Evolutionary conservation across 2,797 vertebrate genomes (phyloP).

Genomic region (Lepus townsendii): DNA sequence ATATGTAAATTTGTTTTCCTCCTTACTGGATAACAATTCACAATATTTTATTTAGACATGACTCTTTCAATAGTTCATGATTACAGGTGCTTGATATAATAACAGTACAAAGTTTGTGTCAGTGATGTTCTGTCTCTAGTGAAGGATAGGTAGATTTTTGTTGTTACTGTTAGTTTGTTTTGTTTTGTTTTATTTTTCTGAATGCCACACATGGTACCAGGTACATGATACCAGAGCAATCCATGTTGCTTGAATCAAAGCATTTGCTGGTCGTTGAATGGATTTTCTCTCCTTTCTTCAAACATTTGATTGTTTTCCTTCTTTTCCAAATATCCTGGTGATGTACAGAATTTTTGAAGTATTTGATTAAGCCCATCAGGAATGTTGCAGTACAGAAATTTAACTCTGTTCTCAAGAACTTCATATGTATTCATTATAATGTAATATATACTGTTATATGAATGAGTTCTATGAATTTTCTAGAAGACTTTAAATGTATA

Average conservation of each 20-base stretch:
- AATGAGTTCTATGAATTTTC: constrained; percentile 13
- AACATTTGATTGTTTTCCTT: neutral
- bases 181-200: neutral
- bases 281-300: constrained; percentile 31
- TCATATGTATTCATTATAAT: constrained; percentile 49
- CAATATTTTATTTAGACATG: constrained; percentile 9
- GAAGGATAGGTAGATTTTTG: neutral
- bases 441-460: neutral
- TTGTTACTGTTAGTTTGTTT: neutral
- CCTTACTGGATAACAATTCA: neutral
- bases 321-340: neutral
- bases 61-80: constrained; percentile 1
- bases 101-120: neutral
- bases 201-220: neutral
- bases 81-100: neutral
- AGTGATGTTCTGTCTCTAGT: neutral
- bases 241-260: neutral
- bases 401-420: constrained; percentile 14
- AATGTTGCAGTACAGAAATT: constrained; percentile 14
- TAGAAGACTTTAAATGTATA: constrained; percentile 12
- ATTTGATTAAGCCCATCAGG: neutral
- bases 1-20: constrained; percentile 15
- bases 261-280: neutral
- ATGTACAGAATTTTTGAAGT: neutral
- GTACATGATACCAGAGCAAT: neutral